Percentiles rank a stretch among this genome's conserved stretches.
phyloP scores from a whole-genome alignment of 2,113 vertebrate genomes.

The Lycaon pictus region DNA sequence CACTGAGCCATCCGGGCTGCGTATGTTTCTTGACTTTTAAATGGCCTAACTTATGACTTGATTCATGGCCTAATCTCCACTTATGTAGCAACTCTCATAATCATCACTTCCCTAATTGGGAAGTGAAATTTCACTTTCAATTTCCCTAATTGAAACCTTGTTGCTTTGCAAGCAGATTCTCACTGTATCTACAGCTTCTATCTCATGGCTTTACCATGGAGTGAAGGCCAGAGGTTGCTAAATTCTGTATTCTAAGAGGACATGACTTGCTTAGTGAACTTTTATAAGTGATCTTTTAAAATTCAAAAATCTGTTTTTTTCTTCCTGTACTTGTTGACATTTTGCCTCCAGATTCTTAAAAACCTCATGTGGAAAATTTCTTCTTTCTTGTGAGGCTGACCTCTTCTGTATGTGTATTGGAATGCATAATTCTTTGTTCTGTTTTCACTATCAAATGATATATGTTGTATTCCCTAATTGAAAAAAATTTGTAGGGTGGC shows the following conservation, averaged over 20 bases:
- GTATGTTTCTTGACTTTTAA: background rate
- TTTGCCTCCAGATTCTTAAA: background rate
- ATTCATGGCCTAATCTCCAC: background rate
- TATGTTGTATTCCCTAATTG: background rate
- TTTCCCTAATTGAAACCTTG: background rate
- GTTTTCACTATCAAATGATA: background rate
- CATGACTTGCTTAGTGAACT: background rate
- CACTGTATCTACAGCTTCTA: background rate
- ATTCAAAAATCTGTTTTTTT: background rate
- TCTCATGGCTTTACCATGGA: background rate
- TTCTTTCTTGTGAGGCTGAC: background rate
- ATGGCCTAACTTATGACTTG: background rate
- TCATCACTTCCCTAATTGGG: background rate
- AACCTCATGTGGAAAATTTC: background rate
- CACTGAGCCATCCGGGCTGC: too few species aligned
- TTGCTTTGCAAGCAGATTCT: background rate
- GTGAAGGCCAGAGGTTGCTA: background rate
- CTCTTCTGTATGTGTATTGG: background rate
- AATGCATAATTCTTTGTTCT: background rate
- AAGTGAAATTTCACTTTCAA: too few species aligned
- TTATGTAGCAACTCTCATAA: background rate
- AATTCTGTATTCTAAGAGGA: background rate
- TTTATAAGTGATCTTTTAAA: background rate
- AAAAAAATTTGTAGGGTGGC: background rate
- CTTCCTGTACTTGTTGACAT: background rate